phyloP scores from a whole-genome alignment of 2,797 vertebrate species.

The Gobionotothen gibberifrons region DNA sequence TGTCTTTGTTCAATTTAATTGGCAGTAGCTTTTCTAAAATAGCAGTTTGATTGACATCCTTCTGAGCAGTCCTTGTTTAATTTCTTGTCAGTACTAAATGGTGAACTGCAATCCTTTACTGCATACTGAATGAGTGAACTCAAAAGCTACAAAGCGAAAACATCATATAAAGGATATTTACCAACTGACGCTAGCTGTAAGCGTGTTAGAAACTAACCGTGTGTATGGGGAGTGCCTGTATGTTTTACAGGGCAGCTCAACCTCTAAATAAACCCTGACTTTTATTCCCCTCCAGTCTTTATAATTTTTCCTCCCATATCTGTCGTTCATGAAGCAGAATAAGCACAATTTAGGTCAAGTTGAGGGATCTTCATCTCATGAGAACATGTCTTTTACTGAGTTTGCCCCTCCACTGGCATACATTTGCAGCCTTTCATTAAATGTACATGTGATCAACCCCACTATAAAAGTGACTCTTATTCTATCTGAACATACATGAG shows the following conservation, averaged over 20 bases:
- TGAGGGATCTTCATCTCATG: too few relatives aligned
- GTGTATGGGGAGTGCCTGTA: background rate
- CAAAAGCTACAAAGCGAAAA: background rate
- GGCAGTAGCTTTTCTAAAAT: conserved; percentile 22
- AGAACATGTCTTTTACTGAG: too few relatives aligned
- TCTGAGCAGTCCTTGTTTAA: conserved; percentile 10
- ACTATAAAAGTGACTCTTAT: too few relatives aligned
- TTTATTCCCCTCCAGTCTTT: too few relatives aligned
- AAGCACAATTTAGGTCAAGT: too few relatives aligned
- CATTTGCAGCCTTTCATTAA: too few relatives aligned
- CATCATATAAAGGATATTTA: background rate
- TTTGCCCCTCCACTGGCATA: too few relatives aligned
- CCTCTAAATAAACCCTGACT: too few relatives aligned
- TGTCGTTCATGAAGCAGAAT: too few relatives aligned
- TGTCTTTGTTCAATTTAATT: conserved; percentile 47
- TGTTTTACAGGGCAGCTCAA: too few relatives aligned
- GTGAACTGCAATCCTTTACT: background rate
- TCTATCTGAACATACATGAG: background rate
- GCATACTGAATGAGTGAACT: background rate
- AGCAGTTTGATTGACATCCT: conserved; percentile 22
- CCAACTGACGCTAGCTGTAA: background rate
- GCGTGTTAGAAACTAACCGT: background rate
- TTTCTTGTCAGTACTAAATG: background rate
- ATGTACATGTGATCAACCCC: too few relatives aligned
- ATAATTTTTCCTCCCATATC: too few relatives aligned